Evolutionary conservation across 2,888 invertebrate genomes (phyloP).

Genomic region (Celastrina argiolus): DNA sequence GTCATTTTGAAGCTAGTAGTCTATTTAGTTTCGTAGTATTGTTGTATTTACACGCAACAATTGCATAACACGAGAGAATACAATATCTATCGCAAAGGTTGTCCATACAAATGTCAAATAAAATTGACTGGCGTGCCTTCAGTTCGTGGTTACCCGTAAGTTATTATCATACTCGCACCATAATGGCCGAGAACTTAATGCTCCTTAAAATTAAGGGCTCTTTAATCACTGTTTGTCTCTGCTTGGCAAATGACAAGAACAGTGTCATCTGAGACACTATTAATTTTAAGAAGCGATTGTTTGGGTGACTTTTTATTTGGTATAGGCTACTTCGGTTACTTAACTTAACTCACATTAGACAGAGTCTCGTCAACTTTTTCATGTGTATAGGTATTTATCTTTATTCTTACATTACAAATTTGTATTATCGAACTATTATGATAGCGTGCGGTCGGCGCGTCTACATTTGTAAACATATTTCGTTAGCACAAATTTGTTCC

Average conservation of each 20-base stretch:
- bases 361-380: too few relatives aligned
- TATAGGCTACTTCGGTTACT: too few relatives aligned
- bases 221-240: background rate
- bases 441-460: too few relatives aligned
- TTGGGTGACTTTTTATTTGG: too few relatives aligned
- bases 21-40: background rate
- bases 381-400: too few relatives aligned
- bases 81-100: background rate
- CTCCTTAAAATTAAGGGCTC: background rate
- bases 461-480: too few relatives aligned
- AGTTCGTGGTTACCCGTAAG: background rate
- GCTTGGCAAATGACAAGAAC: background rate
- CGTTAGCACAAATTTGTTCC: too few relatives aligned
- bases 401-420: too few relatives aligned
- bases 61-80: background rate
- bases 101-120: slow-evolving; percentile 3
- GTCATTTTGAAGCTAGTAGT: too few relatives aligned
- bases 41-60: background rate
- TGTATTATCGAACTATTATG: too few relatives aligned
- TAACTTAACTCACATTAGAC: too few relatives aligned
- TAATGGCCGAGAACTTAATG: background rate
- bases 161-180: background rate
- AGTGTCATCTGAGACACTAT: background rate
- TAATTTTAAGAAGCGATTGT: background rate
- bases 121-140: slow-evolving; percentile 1